phyloP scores from a whole-genome alignment of 2,888 invertebrate genomes.

The Drosophila putrida region DNA sequence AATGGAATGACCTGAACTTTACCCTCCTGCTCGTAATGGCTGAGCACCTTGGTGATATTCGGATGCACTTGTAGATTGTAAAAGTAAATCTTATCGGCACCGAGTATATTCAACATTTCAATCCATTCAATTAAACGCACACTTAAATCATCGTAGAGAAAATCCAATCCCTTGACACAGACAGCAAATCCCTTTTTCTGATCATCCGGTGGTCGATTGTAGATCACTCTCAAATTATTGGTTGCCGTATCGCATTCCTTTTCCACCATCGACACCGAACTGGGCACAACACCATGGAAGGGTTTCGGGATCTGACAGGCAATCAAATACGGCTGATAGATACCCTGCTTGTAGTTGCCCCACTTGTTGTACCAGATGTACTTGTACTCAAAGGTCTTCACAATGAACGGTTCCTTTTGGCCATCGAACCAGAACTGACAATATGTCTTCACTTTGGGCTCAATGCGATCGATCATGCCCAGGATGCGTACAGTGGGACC shows the following conservation, averaged over 20 bases:
- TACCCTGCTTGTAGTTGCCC: slow-evolving; percentile 96
- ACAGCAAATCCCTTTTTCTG: slow-evolving; percentile 93
- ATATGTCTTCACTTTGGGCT: slow-evolving; percentile 92
- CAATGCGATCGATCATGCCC: slow-evolving; percentile 95
- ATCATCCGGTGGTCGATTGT: slow-evolving; percentile 89
- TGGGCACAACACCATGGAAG: slow-evolving; percentile 90
- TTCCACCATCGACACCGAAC: slow-evolving; percentile 94
- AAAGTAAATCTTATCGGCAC: slow-evolving; percentile 96
- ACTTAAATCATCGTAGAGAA: slow-evolving; percentile 95
- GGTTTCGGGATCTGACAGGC: slow-evolving; percentile 94
- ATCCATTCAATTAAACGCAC: slow-evolving; percentile 97
- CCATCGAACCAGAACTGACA: slow-evolving; percentile 97
- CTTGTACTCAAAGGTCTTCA: slow-evolving; percentile 94
- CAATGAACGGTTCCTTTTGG: slow-evolving; percentile 92
- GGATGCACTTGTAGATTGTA: slow-evolving; percentile 97
- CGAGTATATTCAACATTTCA: slow-evolving; percentile 93
- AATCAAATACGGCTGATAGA: slow-evolving; percentile 95
- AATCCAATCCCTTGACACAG: slow-evolving; percentile 97
- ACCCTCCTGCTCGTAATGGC: slow-evolving; percentile 88
- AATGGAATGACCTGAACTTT: slow-evolving; percentile 92
- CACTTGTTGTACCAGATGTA: slow-evolving; percentile 97
- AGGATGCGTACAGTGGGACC: slow-evolving; percentile 94
- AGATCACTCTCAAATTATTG: slow-evolving; percentile 93
- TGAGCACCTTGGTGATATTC: slow-evolving; percentile 93
- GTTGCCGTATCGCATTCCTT: slow-evolving; percentile 93